Percentiles rank a stretch among this genome's conserved stretches.
Evolutionary conservation across 2,797 vertebrate species (phyloP).

Genomic region (Channa striata): DNA sequence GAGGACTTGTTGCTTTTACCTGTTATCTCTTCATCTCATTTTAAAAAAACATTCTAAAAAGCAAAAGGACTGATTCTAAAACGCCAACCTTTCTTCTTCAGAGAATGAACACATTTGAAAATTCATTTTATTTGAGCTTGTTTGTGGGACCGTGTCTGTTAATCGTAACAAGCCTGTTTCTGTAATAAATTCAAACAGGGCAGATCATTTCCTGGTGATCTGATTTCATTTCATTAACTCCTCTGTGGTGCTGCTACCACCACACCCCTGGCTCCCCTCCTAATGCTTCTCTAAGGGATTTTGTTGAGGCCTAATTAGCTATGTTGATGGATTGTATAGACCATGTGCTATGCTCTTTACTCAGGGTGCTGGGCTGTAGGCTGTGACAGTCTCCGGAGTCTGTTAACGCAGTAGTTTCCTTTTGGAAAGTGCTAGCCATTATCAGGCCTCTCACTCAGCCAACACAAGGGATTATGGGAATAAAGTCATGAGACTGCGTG

Average conservation of each 20-base stretch:
- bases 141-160: slow-evolving; percentile 26
- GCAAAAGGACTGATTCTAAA: background rate
- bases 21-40: background rate
- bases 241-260: slow-evolving; percentile 21
- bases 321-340: slow-evolving; percentile 81
- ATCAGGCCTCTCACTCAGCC: slow-evolving; percentile 77
- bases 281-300: slow-evolving; percentile 73
- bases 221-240: slow-evolving; percentile 61
- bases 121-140: slow-evolving; percentile 25
- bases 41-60: slow-evolving; percentile 26
- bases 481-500: slow-evolving; percentile 73
- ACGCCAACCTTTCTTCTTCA: slow-evolving; percentile 23
- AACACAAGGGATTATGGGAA: slow-evolving; percentile 78
- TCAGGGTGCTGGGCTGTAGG: slow-evolving; percentile 60
- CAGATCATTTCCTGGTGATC: slow-evolving; percentile 45
- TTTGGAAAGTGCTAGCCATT: slow-evolving; percentile 79
- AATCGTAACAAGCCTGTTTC: slow-evolving; percentile 34
- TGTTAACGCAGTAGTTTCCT: slow-evolving; percentile 70
- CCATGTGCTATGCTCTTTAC: slow-evolving; percentile 71
- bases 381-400: slow-evolving; percentile 67
- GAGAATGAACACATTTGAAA: slow-evolving; percentile 49
- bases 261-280: slow-evolving; percentile 48
- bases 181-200: slow-evolving; percentile 53
- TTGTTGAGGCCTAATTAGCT: slow-evolving; percentile 77
- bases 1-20: background rate